These are phyloP conservation scores for Meta bourneti DNA, from an alignment of 2,888 invertebrate genomes.

Conservation along the genomic window DNA sequence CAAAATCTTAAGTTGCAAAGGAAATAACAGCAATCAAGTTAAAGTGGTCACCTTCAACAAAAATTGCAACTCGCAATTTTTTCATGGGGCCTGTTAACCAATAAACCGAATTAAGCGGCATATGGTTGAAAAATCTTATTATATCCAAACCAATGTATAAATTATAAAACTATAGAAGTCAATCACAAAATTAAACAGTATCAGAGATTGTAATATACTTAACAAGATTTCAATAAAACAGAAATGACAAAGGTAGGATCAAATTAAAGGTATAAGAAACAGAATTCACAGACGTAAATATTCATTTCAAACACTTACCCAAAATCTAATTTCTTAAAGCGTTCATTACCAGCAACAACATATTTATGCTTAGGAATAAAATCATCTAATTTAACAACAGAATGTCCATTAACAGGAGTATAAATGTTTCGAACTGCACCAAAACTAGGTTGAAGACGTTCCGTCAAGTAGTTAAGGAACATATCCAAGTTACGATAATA, in stretches of 20 bases:
- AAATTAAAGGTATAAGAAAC: too few species aligned
- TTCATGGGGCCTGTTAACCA: too few species aligned
- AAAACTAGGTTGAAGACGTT: slow-evolving; percentile 77
- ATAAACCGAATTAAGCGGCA: too few species aligned
- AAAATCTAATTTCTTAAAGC: slow-evolving; percentile 73
- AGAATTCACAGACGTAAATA: too few species aligned
- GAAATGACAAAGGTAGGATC: too few species aligned
- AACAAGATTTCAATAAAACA: background rate
- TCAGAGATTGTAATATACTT: background rate
- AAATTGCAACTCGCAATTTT: too few species aligned
- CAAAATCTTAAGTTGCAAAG: too few species aligned
- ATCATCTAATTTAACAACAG: slow-evolving; percentile 72
- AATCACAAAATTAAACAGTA: background rate
- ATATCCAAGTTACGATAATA: slow-evolving; percentile 77
- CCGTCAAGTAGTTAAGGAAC: slow-evolving; percentile 77
- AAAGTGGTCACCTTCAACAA: too few species aligned
- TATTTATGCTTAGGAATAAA: slow-evolving; percentile 76
- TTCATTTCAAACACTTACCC: slow-evolving; percentile 38
- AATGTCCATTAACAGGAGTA: slow-evolving; percentile 76
- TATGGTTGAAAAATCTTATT: too few species aligned
- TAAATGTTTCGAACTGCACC: slow-evolving; percentile 78
- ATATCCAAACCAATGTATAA: too few species aligned
- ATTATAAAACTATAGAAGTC: too few species aligned
- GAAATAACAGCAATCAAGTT: too few species aligned
- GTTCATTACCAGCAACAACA: slow-evolving; percentile 77